Evolutionary conservation across 2,888 invertebrate species (phyloP).

Genomic region (Aethes cnicana): DNA sequence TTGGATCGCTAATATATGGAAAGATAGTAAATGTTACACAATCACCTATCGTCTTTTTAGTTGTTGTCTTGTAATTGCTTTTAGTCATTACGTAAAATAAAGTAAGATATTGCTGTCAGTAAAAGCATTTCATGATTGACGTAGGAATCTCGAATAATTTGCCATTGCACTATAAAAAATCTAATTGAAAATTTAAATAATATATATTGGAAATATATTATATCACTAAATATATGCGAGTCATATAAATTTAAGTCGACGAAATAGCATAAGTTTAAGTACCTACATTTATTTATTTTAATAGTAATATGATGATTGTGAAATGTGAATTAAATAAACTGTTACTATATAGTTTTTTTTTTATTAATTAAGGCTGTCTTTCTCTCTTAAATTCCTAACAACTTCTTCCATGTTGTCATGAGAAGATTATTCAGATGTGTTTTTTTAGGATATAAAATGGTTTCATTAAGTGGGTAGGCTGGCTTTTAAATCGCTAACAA

Average conservation of each 20-base stretch:
- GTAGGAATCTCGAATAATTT: constrained; percentile 24
- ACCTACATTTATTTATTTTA: constrained; percentile 25
- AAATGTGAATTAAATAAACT: constrained; percentile 41
- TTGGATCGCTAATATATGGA: too few relatives aligned
- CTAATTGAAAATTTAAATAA: background rate
- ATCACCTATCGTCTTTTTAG: too few relatives aligned
- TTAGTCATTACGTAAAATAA: too few relatives aligned
- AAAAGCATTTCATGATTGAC: background rate
- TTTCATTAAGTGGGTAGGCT: constrained; percentile 62
- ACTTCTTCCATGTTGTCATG: too few relatives aligned
- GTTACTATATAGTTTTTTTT: too few relatives aligned
- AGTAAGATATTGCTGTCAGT: background rate
- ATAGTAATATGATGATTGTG: constrained; percentile 37
- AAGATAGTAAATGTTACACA: too few relatives aligned
- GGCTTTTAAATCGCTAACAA: constrained; percentile 71
- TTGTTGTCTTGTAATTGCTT: too few relatives aligned
- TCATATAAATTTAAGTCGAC: constrained; percentile 19
- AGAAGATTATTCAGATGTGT: too few relatives aligned
- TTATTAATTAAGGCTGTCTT: too few relatives aligned
- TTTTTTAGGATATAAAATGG: constrained; percentile 9
- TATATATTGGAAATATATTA: background rate
- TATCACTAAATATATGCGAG: constrained; percentile 25
- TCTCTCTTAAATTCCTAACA: too few relatives aligned
- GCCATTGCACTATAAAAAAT: constrained; percentile 21
- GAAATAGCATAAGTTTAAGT: constrained; percentile 21